phyloP scores from a whole-genome alignment of 1,140 invertebrate species.

The Archegozetes longisetosus region DNA sequence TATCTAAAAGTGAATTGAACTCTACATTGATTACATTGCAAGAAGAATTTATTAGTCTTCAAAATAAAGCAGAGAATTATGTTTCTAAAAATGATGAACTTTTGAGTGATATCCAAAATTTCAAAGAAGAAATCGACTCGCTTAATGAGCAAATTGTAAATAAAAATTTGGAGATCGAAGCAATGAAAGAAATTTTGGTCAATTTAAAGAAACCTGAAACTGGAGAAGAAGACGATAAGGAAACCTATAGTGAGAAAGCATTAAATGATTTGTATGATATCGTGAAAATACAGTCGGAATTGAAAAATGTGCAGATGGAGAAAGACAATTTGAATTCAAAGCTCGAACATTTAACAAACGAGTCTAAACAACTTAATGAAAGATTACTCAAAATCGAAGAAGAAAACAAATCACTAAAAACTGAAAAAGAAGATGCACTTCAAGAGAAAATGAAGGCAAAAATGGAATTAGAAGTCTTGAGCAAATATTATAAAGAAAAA shows the following conservation, averaged over 20 bases:
- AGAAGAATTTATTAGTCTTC: not conserved
- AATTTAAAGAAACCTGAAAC: conserved; percentile 4
- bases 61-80: not conserved
- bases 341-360: not conserved
- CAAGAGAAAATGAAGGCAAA: conserved; percentile 11
- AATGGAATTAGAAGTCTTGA: conserved; percentile 16
- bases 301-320: conserved; percentile 1
- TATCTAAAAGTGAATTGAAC: not conserved
- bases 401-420: conserved; percentile 11
- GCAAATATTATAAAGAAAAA: conserved; percentile 20
- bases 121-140: not conserved
- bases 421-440: conserved; percentile 8
- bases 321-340: conserved; percentile 6
- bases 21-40: not conserved
- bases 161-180: not conserved
- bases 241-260: not conserved
- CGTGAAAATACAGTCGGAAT: not conserved
- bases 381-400: not conserved
- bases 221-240: not conserved
- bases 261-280: not conserved
- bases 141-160: not conserved
- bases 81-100: not conserved
- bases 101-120: not conserved
- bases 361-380: conserved; percentile 8
- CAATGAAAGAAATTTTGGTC: conserved; percentile 6